A percentile compares a stretch with the other conserved stretches of the same genome.
Conservation (phyloP, 2,797 vertebrate species). For the Anas bernieri region DNA sequence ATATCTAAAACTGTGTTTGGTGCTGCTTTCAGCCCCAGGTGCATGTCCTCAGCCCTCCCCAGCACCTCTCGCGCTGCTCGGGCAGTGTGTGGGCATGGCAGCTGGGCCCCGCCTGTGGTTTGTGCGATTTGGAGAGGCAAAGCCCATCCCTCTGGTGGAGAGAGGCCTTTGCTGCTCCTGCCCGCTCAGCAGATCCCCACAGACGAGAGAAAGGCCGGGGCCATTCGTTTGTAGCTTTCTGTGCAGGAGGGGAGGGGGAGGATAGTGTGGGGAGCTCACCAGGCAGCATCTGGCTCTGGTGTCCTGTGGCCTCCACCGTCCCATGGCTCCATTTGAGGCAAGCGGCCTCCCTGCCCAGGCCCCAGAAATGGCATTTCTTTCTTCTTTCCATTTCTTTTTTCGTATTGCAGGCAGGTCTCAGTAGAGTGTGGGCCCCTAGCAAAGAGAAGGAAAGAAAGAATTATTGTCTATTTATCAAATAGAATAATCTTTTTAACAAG, state of each 20-base stretch:
- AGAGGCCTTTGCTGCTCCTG: neutral
- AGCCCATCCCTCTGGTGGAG: rapidly evolving
- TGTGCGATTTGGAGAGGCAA: neutral
- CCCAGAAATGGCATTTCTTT: neutral
- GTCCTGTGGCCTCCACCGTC: neutral
- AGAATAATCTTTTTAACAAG: too few species aligned
- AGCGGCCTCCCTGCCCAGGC: neutral
- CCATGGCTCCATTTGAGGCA: neutral
- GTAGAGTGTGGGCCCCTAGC: neutral
- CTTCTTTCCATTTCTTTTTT: neutral
- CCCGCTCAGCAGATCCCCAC: neutral
- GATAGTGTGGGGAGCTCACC: neutral
- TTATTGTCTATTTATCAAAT: neutral
- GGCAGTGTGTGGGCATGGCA: rapidly evolving
- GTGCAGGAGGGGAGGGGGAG: neutral
- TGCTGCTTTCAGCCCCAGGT: neutral
- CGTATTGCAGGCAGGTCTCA: neutral
- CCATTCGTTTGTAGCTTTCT: neutral
- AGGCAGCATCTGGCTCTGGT: neutral
- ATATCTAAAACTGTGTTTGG: rapidly evolving
- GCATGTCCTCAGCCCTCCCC: rapidly evolving
- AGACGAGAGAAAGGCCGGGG: neutral
- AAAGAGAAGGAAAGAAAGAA: neutral
- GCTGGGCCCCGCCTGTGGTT: rapidly evolving
- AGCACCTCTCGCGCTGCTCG: neutral